Evolutionary conservation across 2,113 vertebrate species (phyloP), one percentile per base, ranked within the genome.

Genomic region (Glareola pratincola): DNA sequence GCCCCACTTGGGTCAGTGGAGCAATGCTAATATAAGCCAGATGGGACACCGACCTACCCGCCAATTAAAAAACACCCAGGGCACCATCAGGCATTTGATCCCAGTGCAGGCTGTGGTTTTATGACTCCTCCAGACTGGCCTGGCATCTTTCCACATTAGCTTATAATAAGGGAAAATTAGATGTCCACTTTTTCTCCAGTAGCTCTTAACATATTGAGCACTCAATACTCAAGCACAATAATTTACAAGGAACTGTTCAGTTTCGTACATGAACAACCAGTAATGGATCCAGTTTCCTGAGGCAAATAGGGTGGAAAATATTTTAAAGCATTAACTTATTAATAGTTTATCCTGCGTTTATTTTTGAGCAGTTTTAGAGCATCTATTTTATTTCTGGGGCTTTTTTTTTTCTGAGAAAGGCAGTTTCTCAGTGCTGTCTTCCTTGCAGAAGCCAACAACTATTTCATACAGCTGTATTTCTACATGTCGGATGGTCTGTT

Each of bases 21-120:
- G n/a, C 63, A 73, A 14, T 0, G 6, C 8, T 73, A 77, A 79
- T n/a, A 23, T 34, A 37, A 85, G 41, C 32, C 76, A 88, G 67
- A 43, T n/a, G 80, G 50, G 51, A 59, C 0, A 0, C 54, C 2
- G 8, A 54, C 67, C 71, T 54, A 27, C 32, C 18, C 0, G 1
- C 50, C 53, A 68, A 47, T 37, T 79, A 74, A 93, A 88, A 88
- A 50, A 66, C 22, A 67, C 19, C 11, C 41, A 37, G 68, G 63
- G 68, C 24, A 86, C 59, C 37, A 43, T 60, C 59, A 90, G 54
- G 32, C 57, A 83, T 86, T 86, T 0, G 0, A 63, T 51, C 50
- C 27, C 50, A 74, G 14, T 45, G 37, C 29, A 50, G 9, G 47
- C 62, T 80, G 50, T 51, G 41, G 54, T 63, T 94, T 88, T 77